A percentile compares a stretch with the other conserved stretches of the same genome.
Evolutionary conservation across 2,888 invertebrate species (phyloP).

Genomic region (Spilarctia lutea): DNA sequence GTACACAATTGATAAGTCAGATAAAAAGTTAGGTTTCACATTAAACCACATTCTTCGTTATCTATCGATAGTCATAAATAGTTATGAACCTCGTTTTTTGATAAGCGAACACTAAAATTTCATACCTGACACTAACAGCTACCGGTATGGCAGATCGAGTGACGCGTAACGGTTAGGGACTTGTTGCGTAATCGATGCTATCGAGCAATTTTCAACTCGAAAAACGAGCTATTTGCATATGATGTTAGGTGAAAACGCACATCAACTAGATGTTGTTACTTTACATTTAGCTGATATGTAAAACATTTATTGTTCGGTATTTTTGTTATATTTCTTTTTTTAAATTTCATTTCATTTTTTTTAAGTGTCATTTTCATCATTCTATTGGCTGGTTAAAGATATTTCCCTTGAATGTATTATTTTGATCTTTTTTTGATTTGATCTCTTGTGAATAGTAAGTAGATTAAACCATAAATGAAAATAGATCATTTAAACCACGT

Average conservation of each 20-base stretch:
- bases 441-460: not conserved
- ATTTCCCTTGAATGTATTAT: not conserved
- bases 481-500: conserved; percentile 42
- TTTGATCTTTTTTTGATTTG: not conserved
- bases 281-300: not conserved
- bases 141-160: conserved; percentile 1
- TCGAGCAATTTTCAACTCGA: not conserved
- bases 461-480: conserved; percentile 41
- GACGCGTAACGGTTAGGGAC: not conserved
- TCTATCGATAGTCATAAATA: not conserved
- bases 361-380: not conserved
- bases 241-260: not conserved
- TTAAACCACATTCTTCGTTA: not conserved
- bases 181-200: not conserved
- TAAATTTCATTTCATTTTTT: too few relatives aligned
- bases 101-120: conserved; percentile 13
- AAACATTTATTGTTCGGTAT: not conserved
- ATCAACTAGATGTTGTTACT: not conserved
- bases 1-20: not conserved
- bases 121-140: not conserved
- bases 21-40: conserved; percentile 1
- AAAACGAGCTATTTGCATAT: not conserved
- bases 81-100: conserved; percentile 8
- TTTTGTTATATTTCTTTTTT: not conserved
- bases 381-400: not conserved